A percentile compares a stretch with the other conserved stretches of the same genome.
Evolutionary conservation across 2,888 invertebrate genomes (phyloP).

Genomic region (Phymatocera aterrima): DNA sequence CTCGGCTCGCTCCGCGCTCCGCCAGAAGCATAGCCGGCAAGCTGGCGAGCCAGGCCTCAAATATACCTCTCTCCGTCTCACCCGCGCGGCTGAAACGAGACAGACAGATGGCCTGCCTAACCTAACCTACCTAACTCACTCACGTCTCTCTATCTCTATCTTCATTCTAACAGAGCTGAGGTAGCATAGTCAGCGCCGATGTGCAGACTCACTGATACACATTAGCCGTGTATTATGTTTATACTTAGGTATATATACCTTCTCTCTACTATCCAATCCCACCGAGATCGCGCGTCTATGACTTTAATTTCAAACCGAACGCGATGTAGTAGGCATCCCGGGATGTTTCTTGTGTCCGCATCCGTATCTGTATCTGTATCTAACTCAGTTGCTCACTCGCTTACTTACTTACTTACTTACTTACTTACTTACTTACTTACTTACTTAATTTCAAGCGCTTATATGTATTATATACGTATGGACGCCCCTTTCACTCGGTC

Average conservation of each 20-base stretch:
- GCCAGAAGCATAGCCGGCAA: too few species aligned
- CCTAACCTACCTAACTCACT: too few species aligned
- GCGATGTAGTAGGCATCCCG: too few species aligned
- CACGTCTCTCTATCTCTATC: not conserved
- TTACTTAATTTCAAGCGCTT: not conserved
- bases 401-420: not conserved
- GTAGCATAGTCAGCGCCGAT: too few species aligned
- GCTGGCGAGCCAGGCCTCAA: not conserved
- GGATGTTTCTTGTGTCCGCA: not conserved
- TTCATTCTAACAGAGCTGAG: too few species aligned
- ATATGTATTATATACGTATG: too few species aligned
- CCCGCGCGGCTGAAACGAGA: too few species aligned
- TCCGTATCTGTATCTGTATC: not conserved
- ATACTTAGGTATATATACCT: not conserved
- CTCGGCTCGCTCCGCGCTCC: not conserved
- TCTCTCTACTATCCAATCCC: too few species aligned
- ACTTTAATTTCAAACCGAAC: too few species aligned
- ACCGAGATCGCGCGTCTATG: too few species aligned
- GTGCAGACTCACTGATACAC: constrained; percentile 23
- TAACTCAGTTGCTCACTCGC: not conserved
- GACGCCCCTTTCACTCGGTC: constrained; percentile 23
- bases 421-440: not conserved
- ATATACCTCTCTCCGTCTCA: constrained; percentile 47
- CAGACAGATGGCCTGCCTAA: too few species aligned
- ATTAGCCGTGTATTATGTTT: not conserved